A percentile compares a stretch with the other conserved stretches of the same genome.
phyloP scores from a whole-genome alignment of 1,140 invertebrate genomes.

The Drosophila saltans region DNA sequence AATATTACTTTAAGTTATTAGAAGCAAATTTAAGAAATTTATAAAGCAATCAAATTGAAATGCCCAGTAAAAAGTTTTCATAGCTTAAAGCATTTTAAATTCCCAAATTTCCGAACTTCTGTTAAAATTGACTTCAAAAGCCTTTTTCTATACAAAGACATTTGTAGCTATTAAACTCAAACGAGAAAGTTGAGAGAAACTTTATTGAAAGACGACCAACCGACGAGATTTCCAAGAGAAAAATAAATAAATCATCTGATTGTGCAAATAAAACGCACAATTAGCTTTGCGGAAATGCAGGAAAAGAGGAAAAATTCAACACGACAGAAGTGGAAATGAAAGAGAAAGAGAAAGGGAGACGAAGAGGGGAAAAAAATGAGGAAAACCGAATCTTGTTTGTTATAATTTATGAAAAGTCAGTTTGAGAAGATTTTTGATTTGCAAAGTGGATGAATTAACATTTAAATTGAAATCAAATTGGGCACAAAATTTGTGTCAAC shows the following conservation, averaged over 20 bases:
- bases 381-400: not conserved
- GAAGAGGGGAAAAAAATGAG: not conserved
- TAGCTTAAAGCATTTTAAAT: too few relatives aligned
- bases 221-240: not conserved
- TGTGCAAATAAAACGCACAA: constrained; percentile 13
- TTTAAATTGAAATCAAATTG: constrained; percentile 41
- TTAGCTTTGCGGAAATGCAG: constrained; percentile 5
- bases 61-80: too few relatives aligned
- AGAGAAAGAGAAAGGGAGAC: not conserved
- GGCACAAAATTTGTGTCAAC: constrained; percentile 18
- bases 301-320: not conserved
- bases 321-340: too few relatives aligned
- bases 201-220: constrained; percentile 1
- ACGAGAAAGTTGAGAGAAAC: not conserved
- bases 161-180: not conserved
- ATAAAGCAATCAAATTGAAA: too few relatives aligned
- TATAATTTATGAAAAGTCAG: not conserved
- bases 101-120: too few relatives aligned
- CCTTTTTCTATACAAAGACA: not conserved
- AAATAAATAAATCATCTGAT: constrained; percentile 13
- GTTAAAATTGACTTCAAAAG: not conserved
- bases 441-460: constrained; percentile 28
- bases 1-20: too few relatives aligned
- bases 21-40: too few relatives aligned
- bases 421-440: constrained; percentile 12